These are phyloP conservation scores for Napeogenes inachia DNA, from an alignment of 2,888 invertebrate species.

Conservation along the genomic window DNA sequence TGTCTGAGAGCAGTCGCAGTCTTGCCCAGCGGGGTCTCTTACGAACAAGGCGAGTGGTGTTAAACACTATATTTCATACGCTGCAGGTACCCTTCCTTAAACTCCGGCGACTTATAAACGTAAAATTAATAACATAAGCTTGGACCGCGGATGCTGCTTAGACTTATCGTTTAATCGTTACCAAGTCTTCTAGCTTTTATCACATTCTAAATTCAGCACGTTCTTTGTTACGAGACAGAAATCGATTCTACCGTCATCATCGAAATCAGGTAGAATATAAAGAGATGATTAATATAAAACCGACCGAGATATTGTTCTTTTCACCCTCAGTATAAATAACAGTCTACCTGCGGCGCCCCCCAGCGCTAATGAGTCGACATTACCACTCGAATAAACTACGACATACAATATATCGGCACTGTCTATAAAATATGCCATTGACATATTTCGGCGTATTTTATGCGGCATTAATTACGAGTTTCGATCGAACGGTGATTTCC, in stretches of 20 bases:
- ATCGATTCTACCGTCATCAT: conserved; percentile 12
- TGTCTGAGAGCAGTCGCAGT: conserved; percentile 28
- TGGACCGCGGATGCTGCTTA: conserved; percentile 15
- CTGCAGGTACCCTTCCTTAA: conserved; percentile 59
- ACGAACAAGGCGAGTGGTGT: conserved; percentile 65
- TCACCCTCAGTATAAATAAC: conserved; percentile 59
- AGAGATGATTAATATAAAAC: conserved; percentile 65
- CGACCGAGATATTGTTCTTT: conserved; percentile 56
- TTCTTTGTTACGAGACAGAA: not conserved
- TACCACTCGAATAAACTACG: conserved; percentile 31
- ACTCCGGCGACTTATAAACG: conserved; percentile 45
- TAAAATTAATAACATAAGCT: conserved; percentile 34
- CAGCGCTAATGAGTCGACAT: conserved; percentile 60
- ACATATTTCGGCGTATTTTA: conserved; percentile 28
- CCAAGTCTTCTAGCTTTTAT: not conserved
- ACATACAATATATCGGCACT: conserved; percentile 12
- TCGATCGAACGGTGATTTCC: conserved; percentile 9
- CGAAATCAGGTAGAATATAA: conserved; percentile 45
- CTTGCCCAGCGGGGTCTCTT: conserved; percentile 50
- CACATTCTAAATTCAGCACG: not conserved
- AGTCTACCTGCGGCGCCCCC: conserved; percentile 60
- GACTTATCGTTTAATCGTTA: not conserved
- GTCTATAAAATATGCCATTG: conserved; percentile 29
- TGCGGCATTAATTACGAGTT: conserved; percentile 15
- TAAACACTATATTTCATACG: conserved; percentile 72